Percentiles rank a stretch among this genome's conserved stretches.
phyloP scores from a whole-genome alignment of 2,888 invertebrate genomes.

The Drosophila mimetica region DNA sequence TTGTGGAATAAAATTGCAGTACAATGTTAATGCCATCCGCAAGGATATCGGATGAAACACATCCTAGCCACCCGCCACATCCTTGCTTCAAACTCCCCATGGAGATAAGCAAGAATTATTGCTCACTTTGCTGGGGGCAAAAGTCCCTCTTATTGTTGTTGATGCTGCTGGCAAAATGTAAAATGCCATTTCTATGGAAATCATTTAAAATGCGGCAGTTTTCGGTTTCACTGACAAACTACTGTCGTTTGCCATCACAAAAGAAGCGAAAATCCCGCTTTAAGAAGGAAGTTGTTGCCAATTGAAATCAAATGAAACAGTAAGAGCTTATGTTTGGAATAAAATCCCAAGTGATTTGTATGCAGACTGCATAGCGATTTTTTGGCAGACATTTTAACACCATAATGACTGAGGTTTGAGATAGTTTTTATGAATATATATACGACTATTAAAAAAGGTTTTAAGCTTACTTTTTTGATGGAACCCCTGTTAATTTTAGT shows the following conservation, averaged over 20 bases:
- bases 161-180: conserved; percentile 21
- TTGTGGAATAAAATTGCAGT: conserved; percentile 12
- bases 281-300: conserved; percentile 57
- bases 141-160: conserved; percentile 13
- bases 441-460: not conserved
- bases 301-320: conserved; percentile 39
- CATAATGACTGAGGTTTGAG: conserved; percentile 3
- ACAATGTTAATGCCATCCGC: too few species aligned
- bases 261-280: conserved; percentile 7
- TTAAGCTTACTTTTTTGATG: not conserved
- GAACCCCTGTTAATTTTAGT: not conserved
- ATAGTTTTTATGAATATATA: not conserved
- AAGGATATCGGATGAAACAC: conserved; percentile 35
- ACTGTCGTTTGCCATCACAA: conserved; percentile 11
- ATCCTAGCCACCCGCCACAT: not conserved
- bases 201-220: conserved; percentile 29
- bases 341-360: conserved; percentile 53
- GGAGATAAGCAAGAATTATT: conserved; percentile 38
- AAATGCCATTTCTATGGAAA: conserved; percentile 38
- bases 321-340: conserved; percentile 15
- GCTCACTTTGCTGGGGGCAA: not conserved
- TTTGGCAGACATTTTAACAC: conserved; percentile 53
- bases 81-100: not conserved
- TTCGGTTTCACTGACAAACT: conserved; percentile 13
- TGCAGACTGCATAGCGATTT: conserved; percentile 28